Base-by-base conservation (phyloP, 2,797 vertebrate genomes). In the Etheostoma nigrum region DNA sequence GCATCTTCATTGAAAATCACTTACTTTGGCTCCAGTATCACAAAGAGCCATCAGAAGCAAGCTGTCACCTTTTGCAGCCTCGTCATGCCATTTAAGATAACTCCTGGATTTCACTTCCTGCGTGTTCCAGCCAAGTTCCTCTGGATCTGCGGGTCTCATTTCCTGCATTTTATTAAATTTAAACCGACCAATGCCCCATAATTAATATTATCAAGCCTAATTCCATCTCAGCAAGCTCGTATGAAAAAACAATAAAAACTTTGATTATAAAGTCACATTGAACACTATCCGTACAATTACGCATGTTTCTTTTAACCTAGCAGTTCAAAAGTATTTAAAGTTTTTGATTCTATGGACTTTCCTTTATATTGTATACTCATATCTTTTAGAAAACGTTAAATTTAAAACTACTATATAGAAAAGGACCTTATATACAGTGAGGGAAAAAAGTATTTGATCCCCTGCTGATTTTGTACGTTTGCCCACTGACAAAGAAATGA, bases 11-110 rank as follows among this genome's bases (percentile, higher is more conserved):
- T 19, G 19, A n/a, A 14, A 62, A 49, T 23, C 30, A 42, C 51
- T 74, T 48, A 4, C 30, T 57, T 53, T 42, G 72, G 49, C 65
- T 47, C 8, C 45, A 48, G 23, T 27, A 54, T 75, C 60, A 62
- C 63, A 72, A 33, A 69, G 57, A 67, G 55, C 18, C 53, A 57
- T 62, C 63, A 67, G 21, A 79, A 44, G 23, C 67, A 10, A 49
- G 40, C 65, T 45, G 79, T 16, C 36, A 72, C 62, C 74, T 76
- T 76, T 21, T 61, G 64, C 69, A 69, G 12, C 19, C 47, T 48
- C 4, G 21, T 60, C 61, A 74, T 12, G 33, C 33, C 62, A 75
- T 48, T 78, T 59, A 71, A 61, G 51, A 59, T 45, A 21, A 44
- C 19, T 44, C 47, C 44, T 71, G 62, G 49, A 65, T 68, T 57